These are phyloP conservation scores for Nesogale talazaci DNA, from an alignment of 2,113 vertebrate genomes.

Conservation along the genomic window DNA sequence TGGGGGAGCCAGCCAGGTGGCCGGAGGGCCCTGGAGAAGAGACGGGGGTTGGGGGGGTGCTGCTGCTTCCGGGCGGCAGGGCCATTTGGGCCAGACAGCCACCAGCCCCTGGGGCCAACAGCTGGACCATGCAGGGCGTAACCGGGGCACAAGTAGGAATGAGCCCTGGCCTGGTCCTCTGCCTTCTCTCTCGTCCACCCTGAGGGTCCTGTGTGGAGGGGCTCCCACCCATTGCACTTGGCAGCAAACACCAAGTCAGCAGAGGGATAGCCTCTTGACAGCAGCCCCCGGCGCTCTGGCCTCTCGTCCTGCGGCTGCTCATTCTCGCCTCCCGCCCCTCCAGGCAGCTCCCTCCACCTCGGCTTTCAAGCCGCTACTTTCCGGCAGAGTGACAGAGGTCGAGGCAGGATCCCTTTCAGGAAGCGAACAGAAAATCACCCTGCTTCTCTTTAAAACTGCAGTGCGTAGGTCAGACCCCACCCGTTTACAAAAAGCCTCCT, in stretches of 20 bases:
- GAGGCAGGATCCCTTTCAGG: not conserved
- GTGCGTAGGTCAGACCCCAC: not conserved
- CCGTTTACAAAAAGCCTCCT: not conserved
- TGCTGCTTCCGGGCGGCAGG: not conserved
- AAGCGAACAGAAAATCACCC: not conserved
- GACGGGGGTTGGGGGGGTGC: not conserved
- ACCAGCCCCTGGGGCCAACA: not conserved
- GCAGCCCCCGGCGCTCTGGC: not conserved
- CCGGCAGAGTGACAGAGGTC: not conserved
- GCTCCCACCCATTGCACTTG: not conserved
- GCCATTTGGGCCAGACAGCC: fast-evolving
- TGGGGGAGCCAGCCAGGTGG: conserved; percentile 98
- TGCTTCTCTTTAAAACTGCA: not conserved
- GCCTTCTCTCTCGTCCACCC: not conserved
- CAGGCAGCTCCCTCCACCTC: not conserved
- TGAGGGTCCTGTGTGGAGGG: not conserved
- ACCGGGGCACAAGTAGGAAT: not conserved
- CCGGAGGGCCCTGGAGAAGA: conserved; percentile 92
- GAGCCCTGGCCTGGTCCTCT: not conserved
- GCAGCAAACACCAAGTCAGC: not conserved
- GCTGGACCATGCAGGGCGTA: not conserved
- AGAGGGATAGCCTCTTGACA: not conserved
- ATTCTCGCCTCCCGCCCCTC: not conserved
- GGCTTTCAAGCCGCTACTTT: not conserved
- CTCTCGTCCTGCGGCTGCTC: not conserved